Evolutionary conservation across 92 coral and sea anemone species (phyloP), one percentile per base, ranked within the genome.

Genomic region (Parazoanthus darwini): DNA sequence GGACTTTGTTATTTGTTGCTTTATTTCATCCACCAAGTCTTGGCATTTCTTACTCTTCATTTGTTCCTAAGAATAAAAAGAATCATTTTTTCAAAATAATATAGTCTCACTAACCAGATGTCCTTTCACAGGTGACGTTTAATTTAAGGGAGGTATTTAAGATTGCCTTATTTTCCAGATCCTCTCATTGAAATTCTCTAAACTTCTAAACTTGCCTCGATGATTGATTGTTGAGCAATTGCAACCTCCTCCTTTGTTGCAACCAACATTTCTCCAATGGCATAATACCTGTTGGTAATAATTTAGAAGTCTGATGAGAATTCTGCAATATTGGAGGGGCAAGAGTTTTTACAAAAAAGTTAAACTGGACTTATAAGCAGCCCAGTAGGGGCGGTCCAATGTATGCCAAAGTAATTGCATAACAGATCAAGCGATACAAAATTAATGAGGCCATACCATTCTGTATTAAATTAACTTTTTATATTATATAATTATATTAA

Each of bases 191-290:
- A 54, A 54, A 54, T 54, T 29, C 13, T 50, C 81, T 15, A 50
- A 23, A 71, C 2, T 14, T 46, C 44, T 39, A n/a, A 16, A 54
- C 77, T 76, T 93, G 92, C 98, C 96, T 91, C 93, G 73, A 95
- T 94, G 77, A 96, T 90, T 63, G 96, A 94, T 74, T 92, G 91
- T 68, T 96, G 99, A 66, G 98, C 95, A 78, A 96, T 91, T 78
- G 90, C 94, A 0, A 95, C 83, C 77, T 96, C 97, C 63, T 96
- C 99, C 88, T 96, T 96, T 71, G 96, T 90, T 13, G 99, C 90
- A 70, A 95, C 96, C 50, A 96, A 89, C 51, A 91, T 94, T 92
- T 96, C 99, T 58, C 99, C 95, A 78, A 96, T 96, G 65, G 97
- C 98, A 85, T 96, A 96, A 79, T 96, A 96, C 84, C 98, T 96